Evolutionary conservation across 2,888 invertebrate genomes (phyloP).

Genomic region (Drosophila demipolita): DNA sequence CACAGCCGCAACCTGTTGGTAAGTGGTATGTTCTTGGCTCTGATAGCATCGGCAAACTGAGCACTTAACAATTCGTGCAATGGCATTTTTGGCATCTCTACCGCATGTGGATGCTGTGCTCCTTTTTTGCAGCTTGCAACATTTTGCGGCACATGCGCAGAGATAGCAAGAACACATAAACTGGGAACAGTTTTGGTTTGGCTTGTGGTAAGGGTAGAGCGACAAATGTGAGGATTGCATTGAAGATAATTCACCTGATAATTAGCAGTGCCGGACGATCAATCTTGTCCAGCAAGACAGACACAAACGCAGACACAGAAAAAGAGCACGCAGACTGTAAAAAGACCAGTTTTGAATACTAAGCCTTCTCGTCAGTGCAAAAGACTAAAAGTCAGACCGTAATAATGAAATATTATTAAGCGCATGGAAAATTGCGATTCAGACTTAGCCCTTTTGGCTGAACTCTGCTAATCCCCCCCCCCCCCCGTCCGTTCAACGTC

Average conservation of each 20-base stretch:
- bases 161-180: neutral
- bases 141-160: slow-evolving; percentile 51
- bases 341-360: slow-evolving; percentile 20
- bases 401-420: slow-evolving; percentile 69
- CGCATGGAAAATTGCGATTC: slow-evolving; percentile 54
- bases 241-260: slow-evolving; percentile 47
- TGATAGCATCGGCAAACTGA: slow-evolving; percentile 35
- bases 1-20: slow-evolving; percentile 37
- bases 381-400: slow-evolving; percentile 60
- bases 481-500: neutral
- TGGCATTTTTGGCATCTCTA: neutral
- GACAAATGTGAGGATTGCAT: slow-evolving; percentile 27
- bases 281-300: slow-evolving; percentile 34
- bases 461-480: neutral
- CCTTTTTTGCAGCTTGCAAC: slow-evolving; percentile 6
- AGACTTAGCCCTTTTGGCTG: slow-evolving; percentile 16
- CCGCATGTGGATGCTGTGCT: slow-evolving; percentile 70
- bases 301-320: neutral
- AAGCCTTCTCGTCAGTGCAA: neutral
- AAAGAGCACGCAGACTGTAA: neutral
- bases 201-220: neutral
- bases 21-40: slow-evolving; percentile 13
- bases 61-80: neutral
- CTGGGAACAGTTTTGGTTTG: slow-evolving; percentile 29
- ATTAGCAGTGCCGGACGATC: slow-evolving; percentile 49